Evolutionary conservation across 2,113 vertebrate species (phyloP).

Genomic region (Etheostoma spectabile): DNA sequence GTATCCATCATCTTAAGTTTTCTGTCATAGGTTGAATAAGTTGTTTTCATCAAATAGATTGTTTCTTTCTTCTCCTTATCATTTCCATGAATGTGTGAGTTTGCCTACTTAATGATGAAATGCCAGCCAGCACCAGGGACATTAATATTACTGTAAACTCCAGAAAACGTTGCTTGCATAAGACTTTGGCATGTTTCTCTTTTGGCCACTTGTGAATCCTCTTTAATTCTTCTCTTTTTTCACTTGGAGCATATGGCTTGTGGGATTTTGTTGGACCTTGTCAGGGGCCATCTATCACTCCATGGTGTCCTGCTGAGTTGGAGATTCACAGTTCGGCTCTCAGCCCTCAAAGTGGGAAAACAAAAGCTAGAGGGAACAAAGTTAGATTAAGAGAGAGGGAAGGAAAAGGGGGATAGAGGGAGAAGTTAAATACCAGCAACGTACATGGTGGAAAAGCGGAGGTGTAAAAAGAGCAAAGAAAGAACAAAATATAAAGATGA

Average conservation of each 20-base stretch:
- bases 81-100: constrained; percentile 17
- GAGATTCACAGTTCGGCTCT: constrained; percentile 68
- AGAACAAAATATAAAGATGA: constrained; percentile 34
- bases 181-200: constrained; percentile 65
- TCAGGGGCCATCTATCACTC: constrained; percentile 82
- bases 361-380: constrained; percentile 59
- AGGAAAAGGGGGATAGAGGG: constrained; percentile 22
- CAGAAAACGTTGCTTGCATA: constrained; percentile 66
- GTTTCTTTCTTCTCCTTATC: constrained; percentile 28
- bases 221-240: constrained; percentile 72
- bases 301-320: constrained; percentile 76
- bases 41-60: constrained; percentile 27
- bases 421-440: constrained; percentile 41
- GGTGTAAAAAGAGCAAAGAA: constrained; percentile 3
- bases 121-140: constrained; percentile 37
- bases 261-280: constrained; percentile 80
- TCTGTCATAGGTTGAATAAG: constrained; percentile 18
- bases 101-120: constrained; percentile 53
- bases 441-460: constrained; percentile 4
- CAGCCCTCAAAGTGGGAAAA: constrained; percentile 71
- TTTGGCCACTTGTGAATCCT: constrained; percentile 69
- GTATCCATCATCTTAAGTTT: not conserved
- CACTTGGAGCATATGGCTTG: constrained; percentile 71
- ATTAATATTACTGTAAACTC: constrained; percentile 59
- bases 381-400: constrained; percentile 47